phyloP scores from a whole-genome alignment of 2,113 vertebrate genomes.

The Labeo rohita region DNA sequence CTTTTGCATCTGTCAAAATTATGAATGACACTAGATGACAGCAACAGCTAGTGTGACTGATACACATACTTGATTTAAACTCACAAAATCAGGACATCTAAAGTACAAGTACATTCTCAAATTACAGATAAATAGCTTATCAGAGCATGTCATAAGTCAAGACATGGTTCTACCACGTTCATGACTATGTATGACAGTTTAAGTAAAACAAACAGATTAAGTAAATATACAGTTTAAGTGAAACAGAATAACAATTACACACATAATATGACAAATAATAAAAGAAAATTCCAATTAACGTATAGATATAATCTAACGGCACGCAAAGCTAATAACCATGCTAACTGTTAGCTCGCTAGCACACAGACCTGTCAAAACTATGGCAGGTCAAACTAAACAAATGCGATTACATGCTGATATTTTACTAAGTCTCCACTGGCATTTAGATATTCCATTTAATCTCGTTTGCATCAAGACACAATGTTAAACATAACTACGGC shows the following conservation, averaged over 20 bases:
- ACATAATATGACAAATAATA: not conserved
- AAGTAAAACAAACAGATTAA: not conserved
- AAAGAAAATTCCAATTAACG: not conserved
- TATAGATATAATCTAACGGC: not conserved
- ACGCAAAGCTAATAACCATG: not conserved
- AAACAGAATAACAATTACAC: not conserved
- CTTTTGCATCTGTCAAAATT: not conserved
- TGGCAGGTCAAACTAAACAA: not conserved
- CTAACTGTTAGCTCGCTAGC: conserved; percentile 21
- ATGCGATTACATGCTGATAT: no score
- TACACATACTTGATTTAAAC: no score
- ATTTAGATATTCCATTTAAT: not conserved
- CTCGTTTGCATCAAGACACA: not conserved
- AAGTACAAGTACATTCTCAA: not conserved
- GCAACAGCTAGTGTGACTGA: not conserved
- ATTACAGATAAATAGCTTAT: not conserved
- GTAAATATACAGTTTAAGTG: not conserved
- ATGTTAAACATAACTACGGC: not conserved
- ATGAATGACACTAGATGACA: not conserved
- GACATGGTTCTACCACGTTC: not conserved
- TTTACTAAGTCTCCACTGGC: not conserved
- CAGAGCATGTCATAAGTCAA: not conserved
- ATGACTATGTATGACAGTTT: not conserved
- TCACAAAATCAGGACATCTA: not conserved
- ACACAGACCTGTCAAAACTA: conserved; percentile 24